A percentile compares a stretch with the other conserved stretches of the same genome.
Evolutionary conservation across 2,797 vertebrate species (phyloP).

Genomic region (Zenarchopterus dispar): DNA sequence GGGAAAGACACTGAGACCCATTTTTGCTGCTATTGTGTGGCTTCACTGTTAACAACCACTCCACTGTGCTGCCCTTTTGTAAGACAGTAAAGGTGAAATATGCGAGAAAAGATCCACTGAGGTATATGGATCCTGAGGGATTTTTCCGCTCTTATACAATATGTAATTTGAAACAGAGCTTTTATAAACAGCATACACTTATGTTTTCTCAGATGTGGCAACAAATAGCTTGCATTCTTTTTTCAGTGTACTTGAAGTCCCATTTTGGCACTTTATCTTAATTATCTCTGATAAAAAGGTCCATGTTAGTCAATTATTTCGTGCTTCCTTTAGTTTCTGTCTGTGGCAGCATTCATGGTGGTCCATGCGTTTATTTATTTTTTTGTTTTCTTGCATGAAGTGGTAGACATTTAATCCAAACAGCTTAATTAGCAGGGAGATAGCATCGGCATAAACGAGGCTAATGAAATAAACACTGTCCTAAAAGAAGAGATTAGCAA

Average conservation of each 20-base stretch:
- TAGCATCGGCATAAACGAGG: conserved; percentile 57
- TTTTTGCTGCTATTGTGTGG: no score
- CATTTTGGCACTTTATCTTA: neutral
- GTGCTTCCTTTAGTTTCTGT: neutral
- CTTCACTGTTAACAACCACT: no score
- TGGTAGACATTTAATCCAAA: conserved; percentile 67
- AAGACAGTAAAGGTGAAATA: no score
- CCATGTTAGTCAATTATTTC: neutral
- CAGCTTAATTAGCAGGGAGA: conserved; percentile 75
- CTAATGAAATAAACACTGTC: conserved; percentile 77
- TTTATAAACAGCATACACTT: neutral
- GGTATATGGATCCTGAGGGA: no score
- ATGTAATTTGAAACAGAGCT: neutral
- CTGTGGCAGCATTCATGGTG: conserved; percentile 3
- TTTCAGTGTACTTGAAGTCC: neutral
- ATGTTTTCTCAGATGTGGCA: neutral
- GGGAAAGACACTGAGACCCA: no score
- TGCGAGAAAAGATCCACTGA: no score
- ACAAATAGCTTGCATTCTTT: neutral
- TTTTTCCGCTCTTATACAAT: no score
- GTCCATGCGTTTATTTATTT: conserved; percentile 34
- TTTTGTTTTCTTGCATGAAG: conserved; percentile 31
- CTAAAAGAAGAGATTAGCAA: conserved; percentile 77
- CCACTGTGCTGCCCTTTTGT: no score
- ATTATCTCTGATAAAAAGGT: conserved; percentile 10